Evolutionary conservation across 2,888 invertebrate genomes (phyloP).

Genomic region (Xiphydria camelus): DNA sequence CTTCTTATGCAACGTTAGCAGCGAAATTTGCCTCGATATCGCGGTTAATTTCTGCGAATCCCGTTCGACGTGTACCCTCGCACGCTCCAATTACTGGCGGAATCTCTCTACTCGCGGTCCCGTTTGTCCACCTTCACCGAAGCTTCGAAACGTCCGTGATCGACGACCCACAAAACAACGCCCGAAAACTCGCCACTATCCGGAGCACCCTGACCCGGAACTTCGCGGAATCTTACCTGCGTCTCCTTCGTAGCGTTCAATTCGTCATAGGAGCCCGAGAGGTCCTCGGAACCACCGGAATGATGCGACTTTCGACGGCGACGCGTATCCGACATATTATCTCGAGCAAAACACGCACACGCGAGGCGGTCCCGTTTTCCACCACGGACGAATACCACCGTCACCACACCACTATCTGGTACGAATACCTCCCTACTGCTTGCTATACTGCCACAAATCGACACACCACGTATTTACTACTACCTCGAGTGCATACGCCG

Average conservation of each 20-base stretch:
- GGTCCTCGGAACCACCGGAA: constrained; percentile 52
- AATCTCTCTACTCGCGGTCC: constrained; percentile 28
- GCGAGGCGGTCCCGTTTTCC: background rate
- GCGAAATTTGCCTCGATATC: no score
- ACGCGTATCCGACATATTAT: constrained; percentile 49
- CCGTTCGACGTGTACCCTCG: no score
- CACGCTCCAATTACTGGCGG: constrained; percentile 2
- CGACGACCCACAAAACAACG: constrained; percentile 11
- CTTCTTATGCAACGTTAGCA: background rate
- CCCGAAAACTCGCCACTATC: constrained; percentile 11
- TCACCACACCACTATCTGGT: no score
- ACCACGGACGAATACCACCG: no score
- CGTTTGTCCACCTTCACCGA: constrained; percentile 16
- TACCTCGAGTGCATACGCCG: no score
- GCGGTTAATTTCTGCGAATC: no score
- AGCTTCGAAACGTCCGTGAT: no score
- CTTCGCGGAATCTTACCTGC: constrained; percentile 39
- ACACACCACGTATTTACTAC: no score
- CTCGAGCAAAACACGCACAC: constrained; percentile 8
- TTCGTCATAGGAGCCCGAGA: constrained; percentile 52
- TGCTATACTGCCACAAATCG: no score
- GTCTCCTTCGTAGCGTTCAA: constrained; percentile 50
- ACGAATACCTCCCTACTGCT: no score
- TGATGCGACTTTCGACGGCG: constrained; percentile 50
- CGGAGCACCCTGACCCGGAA: constrained; percentile 1